These are phyloP conservation scores for Nesoenas mayeri DNA, from an alignment of 2,113 vertebrate genomes.

Conservation along the genomic window DNA sequence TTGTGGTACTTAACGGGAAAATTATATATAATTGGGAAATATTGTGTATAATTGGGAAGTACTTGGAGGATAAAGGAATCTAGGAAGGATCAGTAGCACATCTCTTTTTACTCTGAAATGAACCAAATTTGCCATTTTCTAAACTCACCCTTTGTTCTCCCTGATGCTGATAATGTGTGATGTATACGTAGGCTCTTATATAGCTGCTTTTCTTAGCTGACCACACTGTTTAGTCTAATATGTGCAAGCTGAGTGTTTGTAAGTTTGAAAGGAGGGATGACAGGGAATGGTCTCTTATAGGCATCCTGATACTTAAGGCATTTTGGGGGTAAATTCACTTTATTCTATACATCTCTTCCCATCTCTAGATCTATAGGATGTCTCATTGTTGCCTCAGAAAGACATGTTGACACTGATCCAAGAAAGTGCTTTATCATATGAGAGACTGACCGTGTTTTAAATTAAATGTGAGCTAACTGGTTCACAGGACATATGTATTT, in stretches of 20 bases:
- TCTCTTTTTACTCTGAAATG: not conserved
- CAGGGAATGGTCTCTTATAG: not conserved
- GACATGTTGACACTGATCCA: not conserved
- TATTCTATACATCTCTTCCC: not conserved
- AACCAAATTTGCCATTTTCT: not conserved
- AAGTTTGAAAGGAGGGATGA: not conserved
- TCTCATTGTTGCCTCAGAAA: not conserved
- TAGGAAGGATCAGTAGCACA: not conserved
- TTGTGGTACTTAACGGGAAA: not conserved
- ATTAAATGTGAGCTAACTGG: not conserved
- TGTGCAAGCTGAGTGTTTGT: not conserved
- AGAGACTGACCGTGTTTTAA: not conserved
- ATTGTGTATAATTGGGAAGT: not conserved
- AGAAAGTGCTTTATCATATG: not conserved
- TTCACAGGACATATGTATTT: not conserved
- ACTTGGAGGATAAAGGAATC: not conserved
- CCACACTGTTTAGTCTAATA: not conserved
- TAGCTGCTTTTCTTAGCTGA: not conserved
- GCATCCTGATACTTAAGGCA: not conserved
- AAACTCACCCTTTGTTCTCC: not conserved
- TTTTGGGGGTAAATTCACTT: not conserved
- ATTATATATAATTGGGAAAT: slow-evolving; percentile 4
- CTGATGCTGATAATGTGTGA: not conserved
- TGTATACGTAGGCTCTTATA: not conserved
- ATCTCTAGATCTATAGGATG: not conserved